Evolutionary conservation across 2,797 vertebrate genomes (phyloP).

Genomic region (Pseudochaenichthys georgianus): DNA sequence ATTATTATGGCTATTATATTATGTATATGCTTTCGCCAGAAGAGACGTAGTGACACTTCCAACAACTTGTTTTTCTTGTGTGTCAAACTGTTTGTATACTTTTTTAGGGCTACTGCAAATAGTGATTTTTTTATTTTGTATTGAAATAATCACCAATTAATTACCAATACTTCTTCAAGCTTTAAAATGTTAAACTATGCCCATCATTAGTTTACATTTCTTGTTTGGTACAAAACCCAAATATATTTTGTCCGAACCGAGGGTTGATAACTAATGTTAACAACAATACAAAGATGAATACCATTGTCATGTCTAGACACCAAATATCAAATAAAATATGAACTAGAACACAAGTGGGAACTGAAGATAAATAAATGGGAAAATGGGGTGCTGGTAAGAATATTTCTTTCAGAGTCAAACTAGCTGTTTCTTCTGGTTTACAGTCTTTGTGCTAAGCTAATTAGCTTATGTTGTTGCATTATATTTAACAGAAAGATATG

Average conservation of each 20-base stretch:
- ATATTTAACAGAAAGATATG: background rate
- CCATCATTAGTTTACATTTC: background rate
- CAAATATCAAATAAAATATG: background rate
- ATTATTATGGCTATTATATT: too few species aligned
- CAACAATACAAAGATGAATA: background rate
- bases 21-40: slow-evolving; percentile 56
- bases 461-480: background rate
- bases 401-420: background rate
- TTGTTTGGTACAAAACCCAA: background rate
- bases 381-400: background rate
- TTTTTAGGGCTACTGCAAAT: background rate
- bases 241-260: background rate
- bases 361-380: background rate
- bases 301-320: background rate
- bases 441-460: background rate
- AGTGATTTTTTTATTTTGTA: background rate
- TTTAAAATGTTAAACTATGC: background rate
- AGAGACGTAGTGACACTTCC: slow-evolving; percentile 44
- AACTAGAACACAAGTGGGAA: background rate
- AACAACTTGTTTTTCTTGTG: slow-evolving; percentile 21
- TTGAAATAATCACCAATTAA: background rate
- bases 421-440: background rate
- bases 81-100: slow-evolving; percentile 1
- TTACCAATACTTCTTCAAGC: background rate
- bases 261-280: background rate